Percentiles rank a stretch among this genome's conserved stretches.
phyloP scores from a whole-genome alignment of 2,797 vertebrate species.

The Limnodromus scolopaceus region DNA sequence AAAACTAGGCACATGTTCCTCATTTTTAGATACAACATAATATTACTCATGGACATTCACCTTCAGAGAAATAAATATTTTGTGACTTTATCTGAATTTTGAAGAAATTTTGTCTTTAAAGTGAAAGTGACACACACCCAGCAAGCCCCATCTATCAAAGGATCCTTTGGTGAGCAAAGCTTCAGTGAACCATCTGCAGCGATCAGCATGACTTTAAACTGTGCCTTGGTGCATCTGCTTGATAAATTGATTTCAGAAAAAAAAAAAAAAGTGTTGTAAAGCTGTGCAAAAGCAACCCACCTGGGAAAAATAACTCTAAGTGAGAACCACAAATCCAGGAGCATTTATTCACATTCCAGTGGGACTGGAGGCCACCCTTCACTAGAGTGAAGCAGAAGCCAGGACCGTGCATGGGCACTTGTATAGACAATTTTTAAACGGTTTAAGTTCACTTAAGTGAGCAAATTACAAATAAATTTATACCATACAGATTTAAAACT shows the following conservation, averaged over 20 bases:
- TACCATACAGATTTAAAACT: neutral
- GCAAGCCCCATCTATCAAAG: neutral
- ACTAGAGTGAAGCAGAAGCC: neutral
- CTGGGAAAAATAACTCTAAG: neutral
- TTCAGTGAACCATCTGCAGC: neutral
- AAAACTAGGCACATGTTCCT: neutral
- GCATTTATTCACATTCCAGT: rapidly evolving
- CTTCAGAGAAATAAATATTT: neutral
- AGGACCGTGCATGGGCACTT: rapidly evolving
- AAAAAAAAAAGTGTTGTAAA: neutral
- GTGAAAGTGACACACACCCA: neutral
- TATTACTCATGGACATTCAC: too few species aligned
- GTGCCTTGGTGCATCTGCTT: neutral
- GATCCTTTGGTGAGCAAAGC: neutral
- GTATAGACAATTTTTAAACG: neutral
- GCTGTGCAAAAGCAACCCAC: neutral
- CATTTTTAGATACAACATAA: neutral
- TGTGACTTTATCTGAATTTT: neutral
- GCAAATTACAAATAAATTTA: neutral
- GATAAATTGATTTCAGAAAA: too few species aligned
- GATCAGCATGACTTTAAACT: neutral
- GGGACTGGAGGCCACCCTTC: neutral
- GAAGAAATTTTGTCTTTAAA: neutral
- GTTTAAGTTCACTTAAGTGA: neutral
- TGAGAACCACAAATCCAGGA: rapidly evolving